These are phyloP conservation scores for Alloplasta piceator DNA, from an alignment of 2,888 invertebrate genomes.

Conservation along the genomic window DNA sequence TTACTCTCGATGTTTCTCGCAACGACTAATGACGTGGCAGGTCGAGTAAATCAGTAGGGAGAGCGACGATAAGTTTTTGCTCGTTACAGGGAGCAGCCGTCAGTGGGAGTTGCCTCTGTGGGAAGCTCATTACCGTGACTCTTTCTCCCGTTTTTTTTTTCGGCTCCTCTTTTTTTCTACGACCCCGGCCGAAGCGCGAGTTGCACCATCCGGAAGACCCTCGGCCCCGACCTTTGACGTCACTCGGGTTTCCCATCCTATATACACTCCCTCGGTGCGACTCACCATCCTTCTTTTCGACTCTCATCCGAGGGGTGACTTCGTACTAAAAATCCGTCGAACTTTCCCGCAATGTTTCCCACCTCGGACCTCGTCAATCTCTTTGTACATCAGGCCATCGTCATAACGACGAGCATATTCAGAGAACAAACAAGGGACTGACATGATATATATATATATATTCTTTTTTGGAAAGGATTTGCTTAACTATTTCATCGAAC, in stretches of 20 bases:
- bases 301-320: constrained; percentile 2
- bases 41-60: constrained; percentile 79
- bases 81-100: constrained; percentile 75
- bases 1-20: constrained; percentile 53
- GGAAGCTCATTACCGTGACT: constrained; percentile 79
- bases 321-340: not conserved
- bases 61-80: constrained; percentile 82
- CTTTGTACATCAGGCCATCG: not conserved
- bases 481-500: constrained; percentile 5
- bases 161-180: constrained; percentile 28
- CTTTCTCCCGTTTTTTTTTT: constrained; percentile 30
- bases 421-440: no score
- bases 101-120: constrained; percentile 71
- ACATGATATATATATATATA: no score
- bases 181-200: constrained; percentile 38
- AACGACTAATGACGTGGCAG: constrained; percentile 78
- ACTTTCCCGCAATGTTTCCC: constrained; percentile 13
- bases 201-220: constrained; percentile 50
- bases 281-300: not conserved
- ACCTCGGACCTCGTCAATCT: not conserved
- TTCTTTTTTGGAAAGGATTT: not conserved
- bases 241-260: constrained; percentile 42
- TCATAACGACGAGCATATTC: no score
- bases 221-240: constrained; percentile 53
- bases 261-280: not conserved